Evolutionary conservation across 2,888 invertebrate genomes (phyloP).

Genomic region (Aphrophora alni): DNA sequence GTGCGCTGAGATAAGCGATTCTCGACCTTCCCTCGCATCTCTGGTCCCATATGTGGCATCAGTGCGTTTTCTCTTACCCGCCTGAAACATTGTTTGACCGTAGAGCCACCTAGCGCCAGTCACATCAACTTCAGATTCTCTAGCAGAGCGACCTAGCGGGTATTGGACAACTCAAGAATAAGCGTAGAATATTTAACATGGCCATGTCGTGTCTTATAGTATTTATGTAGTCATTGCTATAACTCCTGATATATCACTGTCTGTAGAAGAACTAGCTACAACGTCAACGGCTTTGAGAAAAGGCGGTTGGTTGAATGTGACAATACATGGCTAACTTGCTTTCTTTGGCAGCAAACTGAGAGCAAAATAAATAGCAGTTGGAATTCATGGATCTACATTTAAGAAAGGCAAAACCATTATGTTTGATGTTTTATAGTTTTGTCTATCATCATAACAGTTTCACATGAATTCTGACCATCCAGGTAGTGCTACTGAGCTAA

Average conservation of each 20-base stretch:
- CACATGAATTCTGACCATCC: slow-evolving; percentile 12
- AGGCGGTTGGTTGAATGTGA: neutral
- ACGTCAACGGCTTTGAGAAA: slow-evolving; percentile 15
- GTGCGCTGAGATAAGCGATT: too few relatives aligned
- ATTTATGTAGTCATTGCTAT: too few relatives aligned
- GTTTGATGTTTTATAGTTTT: slow-evolving; percentile 14
- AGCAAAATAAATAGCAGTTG: slow-evolving; percentile 4
- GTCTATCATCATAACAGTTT: slow-evolving; percentile 10
- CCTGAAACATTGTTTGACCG: too few relatives aligned
- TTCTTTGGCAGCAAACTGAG: slow-evolving; percentile 20
- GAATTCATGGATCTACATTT: slow-evolving; percentile 7
- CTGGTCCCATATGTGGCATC: too few relatives aligned
- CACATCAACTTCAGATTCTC: too few relatives aligned
- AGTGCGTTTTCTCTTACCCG: too few relatives aligned
- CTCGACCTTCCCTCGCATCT: too few relatives aligned
- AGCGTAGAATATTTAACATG: too few relatives aligned
- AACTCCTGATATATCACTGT: slow-evolving; percentile 14
- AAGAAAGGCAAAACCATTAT: neutral
- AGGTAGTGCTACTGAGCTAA: slow-evolving; percentile 13
- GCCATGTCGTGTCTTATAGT: too few relatives aligned
- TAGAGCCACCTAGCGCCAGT: too few relatives aligned
- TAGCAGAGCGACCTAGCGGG: too few relatives aligned
- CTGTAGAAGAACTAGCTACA: neutral
- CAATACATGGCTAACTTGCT: slow-evolving; percentile 4
- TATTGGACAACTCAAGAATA: too few relatives aligned